A percentile compares a stretch with the other conserved stretches of the same genome.
These are phyloP conservation scores for Alentia gelatinosa DNA, from an alignment of 2,888 invertebrate species.

Conservation along the genomic window DNA sequence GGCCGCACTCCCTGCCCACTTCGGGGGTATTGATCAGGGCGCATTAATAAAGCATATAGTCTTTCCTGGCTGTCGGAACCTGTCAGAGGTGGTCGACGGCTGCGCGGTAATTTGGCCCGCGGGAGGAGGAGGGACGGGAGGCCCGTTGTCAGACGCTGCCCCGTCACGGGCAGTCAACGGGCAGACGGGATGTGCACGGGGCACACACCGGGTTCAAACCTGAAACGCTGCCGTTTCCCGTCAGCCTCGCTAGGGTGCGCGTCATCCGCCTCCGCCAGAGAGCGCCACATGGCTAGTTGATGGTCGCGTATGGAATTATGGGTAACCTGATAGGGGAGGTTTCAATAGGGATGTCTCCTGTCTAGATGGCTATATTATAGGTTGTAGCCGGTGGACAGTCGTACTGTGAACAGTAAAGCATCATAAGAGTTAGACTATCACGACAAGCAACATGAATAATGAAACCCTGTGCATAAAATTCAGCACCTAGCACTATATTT, in stretches of 20 bases:
- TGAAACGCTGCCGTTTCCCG: background rate
- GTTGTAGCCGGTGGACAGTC: too few relatives aligned
- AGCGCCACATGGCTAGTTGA: background rate
- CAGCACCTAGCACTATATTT: too few relatives aligned
- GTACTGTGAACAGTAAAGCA: too few relatives aligned
- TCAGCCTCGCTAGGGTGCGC: background rate
- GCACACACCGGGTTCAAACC: background rate
- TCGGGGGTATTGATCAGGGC: background rate
- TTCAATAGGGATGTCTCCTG: background rate
- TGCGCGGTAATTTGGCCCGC: conserved; percentile 27
- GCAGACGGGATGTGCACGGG: background rate
- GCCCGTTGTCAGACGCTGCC: background rate
- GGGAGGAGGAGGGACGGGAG: background rate
- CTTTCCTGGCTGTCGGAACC: conserved; percentile 48
- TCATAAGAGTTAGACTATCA: too few relatives aligned
- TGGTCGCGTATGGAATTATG: background rate
- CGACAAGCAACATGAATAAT: too few relatives aligned
- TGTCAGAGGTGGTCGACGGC: background rate
- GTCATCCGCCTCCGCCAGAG: background rate
- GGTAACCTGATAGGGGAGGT: background rate
- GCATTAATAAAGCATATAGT: conserved; percentile 54
- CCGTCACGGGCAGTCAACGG: background rate
- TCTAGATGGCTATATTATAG: background rate
- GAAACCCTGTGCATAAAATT: too few relatives aligned
- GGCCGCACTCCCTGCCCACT: background rate